Conservation (phyloP, 2,888 invertebrate species). For the Luperina testacea region DNA sequence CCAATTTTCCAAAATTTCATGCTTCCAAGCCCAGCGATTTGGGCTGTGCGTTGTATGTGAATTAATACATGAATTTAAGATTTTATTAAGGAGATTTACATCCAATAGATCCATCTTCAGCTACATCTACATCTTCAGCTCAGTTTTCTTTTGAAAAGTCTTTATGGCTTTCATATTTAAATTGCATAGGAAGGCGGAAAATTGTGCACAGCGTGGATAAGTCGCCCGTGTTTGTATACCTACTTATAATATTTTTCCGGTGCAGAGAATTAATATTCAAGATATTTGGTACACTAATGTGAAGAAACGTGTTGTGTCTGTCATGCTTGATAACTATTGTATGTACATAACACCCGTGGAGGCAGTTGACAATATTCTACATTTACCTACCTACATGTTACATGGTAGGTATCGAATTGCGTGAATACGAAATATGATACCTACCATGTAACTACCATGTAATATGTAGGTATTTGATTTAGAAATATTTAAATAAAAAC, state of each 20-base stretch:
- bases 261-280: no score
- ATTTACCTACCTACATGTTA: conserved; percentile 1
- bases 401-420: conserved; percentile 15
- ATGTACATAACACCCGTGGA: not conserved
- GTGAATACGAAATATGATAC: conserved; percentile 2
- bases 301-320: not conserved
- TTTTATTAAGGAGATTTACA: not conserved
- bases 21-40: not conserved
- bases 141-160: not conserved
- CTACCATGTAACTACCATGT: not conserved
- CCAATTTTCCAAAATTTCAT: not conserved
- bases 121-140: not conserved
- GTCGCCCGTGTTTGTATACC: no score
- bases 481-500: conserved; percentile 4
- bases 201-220: not conserved
- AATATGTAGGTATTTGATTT: not conserved
- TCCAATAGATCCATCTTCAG: not conserved
- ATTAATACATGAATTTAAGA: not conserved
- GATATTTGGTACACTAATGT: not conserved
- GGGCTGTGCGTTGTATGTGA: not conserved
- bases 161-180: not conserved
- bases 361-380: conserved; percentile 1
- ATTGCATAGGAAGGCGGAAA: not conserved
- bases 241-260: not conserved
- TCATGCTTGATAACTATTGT: conserved; percentile 21